These are phyloP conservation scores for Bubo bubo DNA, from an alignment of 2,113 vertebrate genomes.

Conservation along the genomic window DNA sequence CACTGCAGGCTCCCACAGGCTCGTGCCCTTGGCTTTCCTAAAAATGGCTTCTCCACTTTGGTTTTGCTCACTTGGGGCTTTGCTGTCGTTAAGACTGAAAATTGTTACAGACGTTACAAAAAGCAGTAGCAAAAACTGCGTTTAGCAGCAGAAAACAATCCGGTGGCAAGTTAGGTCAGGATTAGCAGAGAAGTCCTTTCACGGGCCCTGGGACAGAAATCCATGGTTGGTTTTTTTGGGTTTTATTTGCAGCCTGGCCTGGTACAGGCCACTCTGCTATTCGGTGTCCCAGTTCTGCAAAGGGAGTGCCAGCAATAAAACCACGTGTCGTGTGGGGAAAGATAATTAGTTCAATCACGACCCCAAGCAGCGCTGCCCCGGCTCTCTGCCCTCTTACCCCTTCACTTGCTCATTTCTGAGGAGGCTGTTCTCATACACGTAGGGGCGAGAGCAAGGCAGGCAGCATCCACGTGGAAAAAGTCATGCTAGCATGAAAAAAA, in stretches of 20 bases:
- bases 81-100: background rate
- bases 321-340: fast-evolving
- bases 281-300: background rate
- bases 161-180: background rate
- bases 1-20: fast-evolving
- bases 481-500: conserved; percentile 43
- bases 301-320: background rate
- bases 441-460: background rate
- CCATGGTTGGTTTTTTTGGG: background rate
- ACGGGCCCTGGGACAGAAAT: background rate
- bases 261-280: fast-evolving
- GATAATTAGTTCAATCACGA: fast-evolving
- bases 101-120: background rate
- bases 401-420: fast-evolving
- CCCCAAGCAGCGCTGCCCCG: fast-evolving
- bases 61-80: background rate
- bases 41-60: background rate
- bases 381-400: background rate
- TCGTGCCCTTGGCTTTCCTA: background rate
- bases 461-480: conserved; percentile 27
- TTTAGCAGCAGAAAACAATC: background rate
- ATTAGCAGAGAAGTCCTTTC: background rate
- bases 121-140: background rate
- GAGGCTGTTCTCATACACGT: background rate
- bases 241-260: background rate